Conservation (phyloP, 2,888 invertebrate species). For the Stenotaenia linearis region DNA sequence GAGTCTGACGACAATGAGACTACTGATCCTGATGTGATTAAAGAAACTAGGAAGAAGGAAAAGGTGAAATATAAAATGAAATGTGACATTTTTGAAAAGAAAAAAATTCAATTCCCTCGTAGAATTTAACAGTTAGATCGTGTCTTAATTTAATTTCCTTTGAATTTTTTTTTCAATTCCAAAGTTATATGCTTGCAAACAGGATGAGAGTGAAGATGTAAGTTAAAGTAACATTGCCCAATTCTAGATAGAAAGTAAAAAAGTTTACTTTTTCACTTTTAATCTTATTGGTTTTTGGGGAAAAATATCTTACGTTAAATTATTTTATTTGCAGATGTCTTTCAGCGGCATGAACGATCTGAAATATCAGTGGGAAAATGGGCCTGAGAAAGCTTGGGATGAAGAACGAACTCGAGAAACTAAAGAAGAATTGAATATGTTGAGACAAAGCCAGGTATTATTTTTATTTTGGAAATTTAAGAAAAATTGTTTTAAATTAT, state of each 20-base stretch:
- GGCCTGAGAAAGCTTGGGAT: constrained; percentile 36
- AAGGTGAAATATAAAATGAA: constrained; percentile 36
- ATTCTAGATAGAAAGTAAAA: not conserved
- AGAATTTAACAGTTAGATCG: not conserved
- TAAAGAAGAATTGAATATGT: constrained; percentile 81
- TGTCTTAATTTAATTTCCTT: not conserved
- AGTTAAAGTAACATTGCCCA: not conserved
- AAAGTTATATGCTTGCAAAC: not conserved
- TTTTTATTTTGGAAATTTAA: no score
- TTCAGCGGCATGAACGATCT: constrained; percentile 40
- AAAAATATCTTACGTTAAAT: constrained; percentile 32
- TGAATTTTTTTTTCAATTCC: not conserved
- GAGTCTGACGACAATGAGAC: constrained; percentile 38
- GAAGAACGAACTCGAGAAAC: constrained; percentile 66
- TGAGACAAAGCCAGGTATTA: constrained; percentile 57
- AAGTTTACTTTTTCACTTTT: not conserved
- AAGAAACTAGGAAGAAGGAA: constrained; percentile 38
- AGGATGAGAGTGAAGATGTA: constrained; percentile 16
- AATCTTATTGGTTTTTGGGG: not conserved
- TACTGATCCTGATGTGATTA: constrained; percentile 35
- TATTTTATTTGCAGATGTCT: constrained; percentile 30
- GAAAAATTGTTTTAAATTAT: not conserved
- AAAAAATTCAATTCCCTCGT: not conserved
- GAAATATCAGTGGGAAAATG: constrained; percentile 42
- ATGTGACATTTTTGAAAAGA: not conserved